Conservation (phyloP, 2,888 invertebrate species). For the Fragum whitleyi region DNA sequence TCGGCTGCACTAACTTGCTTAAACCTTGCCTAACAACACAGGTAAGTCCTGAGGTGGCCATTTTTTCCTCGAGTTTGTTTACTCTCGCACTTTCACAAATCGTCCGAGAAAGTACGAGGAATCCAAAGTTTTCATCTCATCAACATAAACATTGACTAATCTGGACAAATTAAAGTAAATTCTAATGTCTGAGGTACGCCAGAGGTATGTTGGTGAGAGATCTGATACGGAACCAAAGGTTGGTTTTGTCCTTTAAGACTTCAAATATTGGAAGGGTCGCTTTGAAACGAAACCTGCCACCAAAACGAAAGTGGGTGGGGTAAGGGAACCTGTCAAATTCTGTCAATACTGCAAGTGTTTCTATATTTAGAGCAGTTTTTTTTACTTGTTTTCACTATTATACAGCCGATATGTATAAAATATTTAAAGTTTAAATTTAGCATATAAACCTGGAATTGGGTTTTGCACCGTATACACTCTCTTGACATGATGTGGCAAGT, state of each 20-base stretch:
- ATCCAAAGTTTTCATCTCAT: conserved; percentile 47
- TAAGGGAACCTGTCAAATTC: conserved; percentile 47
- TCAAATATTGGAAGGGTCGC: background rate
- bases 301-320: conserved; percentile 64
- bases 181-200: conserved; percentile 61
- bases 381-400: too few species aligned
- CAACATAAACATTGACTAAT: conserved; percentile 58
- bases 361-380: too few species aligned
- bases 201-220: conserved; percentile 51
- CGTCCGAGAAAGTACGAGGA: conserved; percentile 42
- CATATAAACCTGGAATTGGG: too few species aligned
- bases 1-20: conserved; percentile 53
- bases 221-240: conserved; percentile 51
- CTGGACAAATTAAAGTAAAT: background rate
- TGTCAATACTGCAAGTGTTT: background rate
- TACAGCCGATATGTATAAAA: too few species aligned
- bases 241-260: background rate
- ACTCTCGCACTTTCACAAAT: conserved; percentile 28
- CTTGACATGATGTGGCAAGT: too few species aligned
- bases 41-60: conserved; percentile 68
- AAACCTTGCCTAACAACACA: conserved; percentile 72
- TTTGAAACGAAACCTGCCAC: background rate
- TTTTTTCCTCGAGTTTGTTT: conserved; percentile 47
- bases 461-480: too few species aligned
- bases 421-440: too few species aligned